Percentiles rank a stretch among this genome's conserved stretches.
Evolutionary conservation across 1,140 invertebrate genomes (phyloP).

Genomic region (Drosophila erecta): DNA sequence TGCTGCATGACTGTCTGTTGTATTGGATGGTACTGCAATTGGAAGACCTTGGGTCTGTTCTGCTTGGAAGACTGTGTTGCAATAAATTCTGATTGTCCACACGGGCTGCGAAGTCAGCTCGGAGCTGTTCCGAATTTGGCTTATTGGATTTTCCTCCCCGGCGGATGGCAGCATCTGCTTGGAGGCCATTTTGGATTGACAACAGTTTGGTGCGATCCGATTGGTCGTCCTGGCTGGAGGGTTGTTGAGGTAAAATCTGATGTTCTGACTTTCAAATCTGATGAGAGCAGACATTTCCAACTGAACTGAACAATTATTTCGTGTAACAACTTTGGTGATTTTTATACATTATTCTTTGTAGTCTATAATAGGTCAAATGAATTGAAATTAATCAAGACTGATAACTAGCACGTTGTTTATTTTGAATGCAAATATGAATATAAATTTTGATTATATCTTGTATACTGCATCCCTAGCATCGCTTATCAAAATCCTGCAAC

Average conservation of each 20-base stretch:
- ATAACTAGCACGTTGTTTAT: no score
- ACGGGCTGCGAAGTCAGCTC: conserved; percentile 36
- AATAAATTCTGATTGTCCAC: conserved; percentile 64
- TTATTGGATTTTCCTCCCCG: conserved; percentile 71
- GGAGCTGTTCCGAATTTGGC: conserved; percentile 6
- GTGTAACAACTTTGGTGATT: background rate
- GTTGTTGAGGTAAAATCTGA: background rate
- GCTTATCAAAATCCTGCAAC: no score
- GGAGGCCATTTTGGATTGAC: conserved; percentile 72
- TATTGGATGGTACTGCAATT: conserved; percentile 29
- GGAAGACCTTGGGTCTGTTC: conserved; percentile 65
- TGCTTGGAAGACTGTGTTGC: conserved; percentile 69
- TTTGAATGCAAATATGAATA: no score
- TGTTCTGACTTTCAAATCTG: conserved; percentile 16
- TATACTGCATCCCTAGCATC: no score
- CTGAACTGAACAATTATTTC: background rate
- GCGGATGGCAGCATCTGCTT: conserved; percentile 33
- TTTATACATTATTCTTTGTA: background rate
- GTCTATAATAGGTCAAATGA: no score
- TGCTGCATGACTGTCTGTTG: conserved; percentile 66
- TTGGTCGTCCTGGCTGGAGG: conserved; percentile 38
- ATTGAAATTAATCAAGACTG: no score
- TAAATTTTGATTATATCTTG: background rate
- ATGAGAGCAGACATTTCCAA: background rate
- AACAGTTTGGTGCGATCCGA: conserved; percentile 54